Percentiles rank a stretch among this genome's conserved stretches.
These are phyloP conservation scores for Seira sanloemensis DNA, from an alignment of 2,888 invertebrate species.

Conservation along the genomic window DNA sequence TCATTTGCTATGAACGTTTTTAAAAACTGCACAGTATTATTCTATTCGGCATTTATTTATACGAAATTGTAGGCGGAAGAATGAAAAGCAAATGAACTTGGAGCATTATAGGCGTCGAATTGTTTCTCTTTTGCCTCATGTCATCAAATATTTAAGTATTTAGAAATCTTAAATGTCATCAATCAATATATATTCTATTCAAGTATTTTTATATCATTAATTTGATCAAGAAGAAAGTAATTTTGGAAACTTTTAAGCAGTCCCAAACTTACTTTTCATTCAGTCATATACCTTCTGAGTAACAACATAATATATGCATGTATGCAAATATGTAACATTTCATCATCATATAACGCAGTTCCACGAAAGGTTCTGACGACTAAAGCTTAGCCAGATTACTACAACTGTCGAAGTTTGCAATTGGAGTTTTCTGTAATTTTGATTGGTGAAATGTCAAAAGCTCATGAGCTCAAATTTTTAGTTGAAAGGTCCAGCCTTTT, in stretches of 20 bases:
- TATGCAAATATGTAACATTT: not conserved
- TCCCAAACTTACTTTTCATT: not conserved
- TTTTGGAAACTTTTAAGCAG: not conserved
- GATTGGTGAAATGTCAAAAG: too few relatives aligned
- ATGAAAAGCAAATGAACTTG: not conserved
- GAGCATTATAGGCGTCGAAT: not conserved
- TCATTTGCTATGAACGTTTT: not conserved
- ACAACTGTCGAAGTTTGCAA: too few relatives aligned
- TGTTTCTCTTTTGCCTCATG: not conserved
- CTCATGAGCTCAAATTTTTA: too few relatives aligned
- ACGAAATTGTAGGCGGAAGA: not conserved
- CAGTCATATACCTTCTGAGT: not conserved
- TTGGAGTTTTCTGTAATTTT: too few relatives aligned
- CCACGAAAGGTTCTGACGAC: too few relatives aligned
- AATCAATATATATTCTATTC: not conserved
- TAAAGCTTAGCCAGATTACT: too few relatives aligned
- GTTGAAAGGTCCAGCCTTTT: too few relatives aligned
- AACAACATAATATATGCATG: not conserved
- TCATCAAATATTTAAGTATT: not conserved
- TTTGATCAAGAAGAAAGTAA: not conserved
- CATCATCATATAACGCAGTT: not conserved
- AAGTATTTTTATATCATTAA: not conserved
- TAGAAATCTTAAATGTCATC: not conserved
- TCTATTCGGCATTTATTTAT: not conserved
- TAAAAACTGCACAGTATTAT: not conserved